phyloP scores from a whole-genome alignment of 2,888 invertebrate species.

The Silvanus unidentatus region DNA sequence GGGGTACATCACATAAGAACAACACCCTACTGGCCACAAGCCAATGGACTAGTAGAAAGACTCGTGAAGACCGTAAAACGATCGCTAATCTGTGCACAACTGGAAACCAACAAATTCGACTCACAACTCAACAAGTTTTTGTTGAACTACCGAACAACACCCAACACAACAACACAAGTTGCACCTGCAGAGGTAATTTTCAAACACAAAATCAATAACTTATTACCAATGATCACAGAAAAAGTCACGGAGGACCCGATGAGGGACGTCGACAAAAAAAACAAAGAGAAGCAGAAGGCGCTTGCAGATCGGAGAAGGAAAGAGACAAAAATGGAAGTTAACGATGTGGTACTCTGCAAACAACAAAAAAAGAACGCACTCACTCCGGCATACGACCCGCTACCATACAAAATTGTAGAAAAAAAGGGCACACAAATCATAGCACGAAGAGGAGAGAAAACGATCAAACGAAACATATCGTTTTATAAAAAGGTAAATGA shows the following conservation, averaged over 20 bases:
- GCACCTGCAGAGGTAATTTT: conserved; percentile 9
- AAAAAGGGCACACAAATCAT: conserved; percentile 3
- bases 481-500: conserved; percentile 3
- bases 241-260: background rate
- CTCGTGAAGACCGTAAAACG: conserved; percentile 11
- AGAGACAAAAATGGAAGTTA: conserved; percentile 7
- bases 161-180: conserved; percentile 8
- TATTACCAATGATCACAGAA: background rate
- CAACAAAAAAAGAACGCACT: conserved; percentile 6
- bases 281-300: background rate
- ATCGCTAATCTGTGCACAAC: conserved; percentile 1
- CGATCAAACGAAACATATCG: background rate
- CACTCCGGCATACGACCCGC: conserved; percentile 8
- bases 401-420: conserved; percentile 8
- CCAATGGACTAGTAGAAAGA: conserved; percentile 18
- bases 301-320: too few relatives aligned
- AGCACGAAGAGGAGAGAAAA: conserved; percentile 4
- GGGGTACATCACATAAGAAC: conserved; percentile 14
- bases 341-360: conserved; percentile 9
- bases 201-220: conserved; percentile 9
- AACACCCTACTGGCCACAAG: conserved; percentile 20
- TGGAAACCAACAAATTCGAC: conserved; percentile 8
- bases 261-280: background rate
- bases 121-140: conserved; percentile 10
- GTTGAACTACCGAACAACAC: conserved; percentile 12